Evolutionary conservation across 2,797 vertebrate species (phyloP).

Genomic region (Eidolon dupreanum): DNA sequence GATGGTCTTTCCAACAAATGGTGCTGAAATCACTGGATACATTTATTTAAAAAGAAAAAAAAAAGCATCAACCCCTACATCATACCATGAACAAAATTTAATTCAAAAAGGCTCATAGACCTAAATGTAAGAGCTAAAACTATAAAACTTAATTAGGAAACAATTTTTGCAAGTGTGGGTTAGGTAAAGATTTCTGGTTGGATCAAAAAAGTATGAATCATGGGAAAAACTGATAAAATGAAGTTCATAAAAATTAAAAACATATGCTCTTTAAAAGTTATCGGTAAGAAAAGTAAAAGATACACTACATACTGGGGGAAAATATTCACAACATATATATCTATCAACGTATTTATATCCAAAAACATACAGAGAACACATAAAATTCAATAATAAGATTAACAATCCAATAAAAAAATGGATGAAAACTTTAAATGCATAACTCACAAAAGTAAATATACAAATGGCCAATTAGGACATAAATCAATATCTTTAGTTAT

Average conservation of each 20-base stretch:
- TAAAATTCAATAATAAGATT: not conserved
- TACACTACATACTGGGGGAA: not conserved
- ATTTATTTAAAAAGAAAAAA: not conserved
- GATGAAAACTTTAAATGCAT: not conserved
- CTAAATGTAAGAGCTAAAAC: not conserved
- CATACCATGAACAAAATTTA: not conserved
- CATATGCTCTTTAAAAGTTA: conserved; percentile 24
- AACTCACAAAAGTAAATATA: not conserved
- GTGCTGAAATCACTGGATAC: not conserved
- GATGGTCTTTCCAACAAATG: not conserved
- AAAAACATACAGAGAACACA: not conserved
- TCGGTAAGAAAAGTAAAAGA: conserved; percentile 19
- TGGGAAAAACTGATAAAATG: not conserved
- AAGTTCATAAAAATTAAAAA: conserved; percentile 29
- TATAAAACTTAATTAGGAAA: not conserved
- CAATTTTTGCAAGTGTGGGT: not conserved
- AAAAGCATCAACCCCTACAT: not conserved
- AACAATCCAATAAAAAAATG: not conserved
- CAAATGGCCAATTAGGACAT: not conserved
- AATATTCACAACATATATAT: not conserved
- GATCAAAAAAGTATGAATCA: not conserved
- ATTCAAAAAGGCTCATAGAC: not conserved
- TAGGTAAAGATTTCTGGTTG: conserved; percentile 14
- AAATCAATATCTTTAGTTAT: not conserved
- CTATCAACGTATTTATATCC: not conserved